A percentile compares a stretch with the other conserved stretches of the same genome.
phyloP scores from a whole-genome alignment of 2,113 vertebrate species.

The Xiphias gladius region DNA sequence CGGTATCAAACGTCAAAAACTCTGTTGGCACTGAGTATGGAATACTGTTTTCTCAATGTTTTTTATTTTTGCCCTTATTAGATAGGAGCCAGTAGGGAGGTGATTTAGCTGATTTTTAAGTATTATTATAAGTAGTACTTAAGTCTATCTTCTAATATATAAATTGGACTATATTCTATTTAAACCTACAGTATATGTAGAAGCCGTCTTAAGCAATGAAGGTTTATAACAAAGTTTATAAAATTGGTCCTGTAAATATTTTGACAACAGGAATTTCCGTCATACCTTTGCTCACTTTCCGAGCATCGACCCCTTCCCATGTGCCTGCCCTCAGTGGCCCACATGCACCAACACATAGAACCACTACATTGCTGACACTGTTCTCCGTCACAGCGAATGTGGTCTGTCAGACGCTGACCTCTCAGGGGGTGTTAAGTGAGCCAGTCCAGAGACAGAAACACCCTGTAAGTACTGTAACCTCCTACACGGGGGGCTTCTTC shows the following conservation, averaged over 20 bases:
- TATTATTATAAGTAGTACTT: not conserved
- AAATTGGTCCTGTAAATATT: not conserved
- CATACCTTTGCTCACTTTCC: not conserved
- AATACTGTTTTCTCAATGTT: not conserved
- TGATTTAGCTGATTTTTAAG: not conserved
- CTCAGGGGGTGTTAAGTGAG: constrained; percentile 35
- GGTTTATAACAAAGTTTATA: not conserved
- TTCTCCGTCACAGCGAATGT: constrained; percentile 29
- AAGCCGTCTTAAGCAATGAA: not conserved
- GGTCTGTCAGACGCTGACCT: constrained; percentile 5
- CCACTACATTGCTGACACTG: constrained; percentile 51
- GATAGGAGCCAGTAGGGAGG: not conserved
- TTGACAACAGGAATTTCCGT: not conserved
- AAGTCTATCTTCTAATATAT: not conserved
- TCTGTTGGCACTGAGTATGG: not conserved
- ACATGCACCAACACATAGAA: constrained; percentile 1
- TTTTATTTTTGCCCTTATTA: not conserved
- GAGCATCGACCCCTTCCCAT: not conserved
- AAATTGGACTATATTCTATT: not conserved
- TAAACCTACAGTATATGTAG: not conserved
- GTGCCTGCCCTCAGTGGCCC: not conserved
- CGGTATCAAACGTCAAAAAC: not conserved
- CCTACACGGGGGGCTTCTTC: not conserved
- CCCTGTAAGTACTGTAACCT: not conserved
- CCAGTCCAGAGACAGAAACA: constrained; percentile 35